Percentiles rank a stretch among this genome's conserved stretches.
phyloP scores from a whole-genome alignment of 2,113 vertebrate genomes.

The Vicugna pacos region DNA sequence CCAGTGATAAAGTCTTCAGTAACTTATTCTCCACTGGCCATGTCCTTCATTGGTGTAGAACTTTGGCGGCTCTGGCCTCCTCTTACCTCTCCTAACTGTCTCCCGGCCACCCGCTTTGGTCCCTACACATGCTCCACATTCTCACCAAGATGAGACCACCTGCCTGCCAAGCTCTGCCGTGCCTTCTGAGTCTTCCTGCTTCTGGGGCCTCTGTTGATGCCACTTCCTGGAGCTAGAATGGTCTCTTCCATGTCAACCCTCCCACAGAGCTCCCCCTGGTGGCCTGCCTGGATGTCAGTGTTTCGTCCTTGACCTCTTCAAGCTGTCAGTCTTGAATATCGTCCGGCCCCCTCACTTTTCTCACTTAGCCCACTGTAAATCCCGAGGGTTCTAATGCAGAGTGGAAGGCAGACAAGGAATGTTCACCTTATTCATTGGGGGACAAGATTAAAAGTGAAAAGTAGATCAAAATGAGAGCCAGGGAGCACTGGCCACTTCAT shows the following conservation, averaged over 20 bases:
- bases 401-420: background rate
- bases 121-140: background rate
- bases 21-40: background rate
- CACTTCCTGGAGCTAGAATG: background rate
- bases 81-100: background rate
- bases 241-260: background rate
- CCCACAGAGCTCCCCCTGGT: background rate
- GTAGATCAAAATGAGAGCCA: background rate
- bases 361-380: background rate
- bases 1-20: background rate
- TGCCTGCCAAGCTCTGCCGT: background rate
- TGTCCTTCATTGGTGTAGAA: background rate
- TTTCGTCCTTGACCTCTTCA: background rate
- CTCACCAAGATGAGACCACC: background rate
- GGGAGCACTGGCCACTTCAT: background rate
- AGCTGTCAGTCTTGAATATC: background rate
- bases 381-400: background rate
- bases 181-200: background rate
- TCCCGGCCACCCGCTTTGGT: background rate
- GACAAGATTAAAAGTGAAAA: slow-evolving; percentile 38
- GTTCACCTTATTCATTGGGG: background rate
- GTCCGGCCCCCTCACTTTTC: background rate
- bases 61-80: background rate
- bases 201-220: background rate
- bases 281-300: background rate